These are phyloP conservation scores for Linnaemya vulpina DNA, from an alignment of 2,888 invertebrate genomes.

Conservation along the genomic window DNA sequence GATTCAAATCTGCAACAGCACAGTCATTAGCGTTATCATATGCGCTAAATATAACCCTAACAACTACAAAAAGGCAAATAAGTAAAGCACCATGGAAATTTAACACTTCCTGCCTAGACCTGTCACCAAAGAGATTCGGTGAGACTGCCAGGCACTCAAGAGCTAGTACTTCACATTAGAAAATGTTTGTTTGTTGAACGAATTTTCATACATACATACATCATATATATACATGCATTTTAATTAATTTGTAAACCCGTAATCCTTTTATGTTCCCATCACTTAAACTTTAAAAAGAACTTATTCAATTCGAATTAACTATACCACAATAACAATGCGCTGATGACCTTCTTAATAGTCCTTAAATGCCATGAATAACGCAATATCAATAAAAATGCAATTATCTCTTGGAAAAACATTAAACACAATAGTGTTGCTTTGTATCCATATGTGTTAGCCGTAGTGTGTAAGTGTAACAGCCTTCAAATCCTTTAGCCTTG, in stretches of 20 bases:
- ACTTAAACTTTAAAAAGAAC: neutral
- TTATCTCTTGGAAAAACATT: conserved; percentile 38
- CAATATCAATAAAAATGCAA: conserved; percentile 62
- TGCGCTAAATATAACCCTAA: too few species aligned
- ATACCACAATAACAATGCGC: conserved; percentile 9
- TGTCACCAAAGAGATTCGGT: too few species aligned
- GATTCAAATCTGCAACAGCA: too few species aligned
- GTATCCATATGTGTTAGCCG: neutral
- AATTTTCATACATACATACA: too few species aligned
- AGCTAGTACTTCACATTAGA: too few species aligned
- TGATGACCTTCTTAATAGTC: conserved; percentile 43
- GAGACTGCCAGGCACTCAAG: too few species aligned
- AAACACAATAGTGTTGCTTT: neutral
- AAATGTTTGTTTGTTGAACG: too few species aligned
- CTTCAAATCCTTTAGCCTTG: conserved; percentile 60
- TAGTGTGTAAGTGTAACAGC: conserved; percentile 15
- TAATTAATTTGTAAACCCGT: neutral
- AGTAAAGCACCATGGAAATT: too few species aligned
- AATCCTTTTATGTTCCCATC: neutral
- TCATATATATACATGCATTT: neutral
- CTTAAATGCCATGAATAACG: conserved; percentile 52
- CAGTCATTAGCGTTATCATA: too few species aligned
- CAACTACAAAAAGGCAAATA: too few species aligned
- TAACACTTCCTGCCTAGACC: too few species aligned
- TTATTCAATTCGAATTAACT: conserved; percentile 6